Evolutionary conservation across 35 echinoderm and acorn worm genomes (phyloP), one percentile per base, ranked within the genome.

Genomic region (Holothuria glaberrima): DNA sequence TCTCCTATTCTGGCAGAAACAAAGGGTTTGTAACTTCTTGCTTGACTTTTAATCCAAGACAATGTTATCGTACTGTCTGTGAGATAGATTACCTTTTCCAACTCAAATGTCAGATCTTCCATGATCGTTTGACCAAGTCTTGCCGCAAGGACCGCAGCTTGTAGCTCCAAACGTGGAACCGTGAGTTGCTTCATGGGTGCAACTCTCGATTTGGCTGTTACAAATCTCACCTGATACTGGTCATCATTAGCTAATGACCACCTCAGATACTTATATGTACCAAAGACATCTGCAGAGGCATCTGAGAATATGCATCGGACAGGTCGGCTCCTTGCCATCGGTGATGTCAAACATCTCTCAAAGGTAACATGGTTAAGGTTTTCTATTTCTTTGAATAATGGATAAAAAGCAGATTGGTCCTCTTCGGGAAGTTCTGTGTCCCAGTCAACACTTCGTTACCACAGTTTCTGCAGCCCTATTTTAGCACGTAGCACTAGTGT

Each of bases 181-280:
- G 81, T 77, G n/a, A 94, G 58, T 57, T 59, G 29, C 21, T 80
- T 90, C 30, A 90, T 26, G n/a, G 93, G 93, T 29, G 93, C 93
- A 20, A 94, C 93, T 48, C 81, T 74, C 21, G 93, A 94, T 58
- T 91, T 91, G 61, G 89, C 65, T 57, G 92, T 88, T 5, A 94
- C 38, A 59, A 94, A 94, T 19, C 92, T 75, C 21, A 80, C 70
- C 25, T 63, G 27, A 33, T 90, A 85, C 20, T 12, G 71, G 30
- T 85, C 80, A 10, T 69, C 58, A 75, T 75, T 81, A 0, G 25
- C 32, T 24, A 36, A 46, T 59, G 75, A 44, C 86, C 91, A 92
- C 84, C 91, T 88, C 17, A 90, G 45, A 52, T 92, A 92, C 12
- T 86, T 86, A 90, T 86, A 90, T 13, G 83, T 46, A 27, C 91